These are phyloP conservation scores for Ameiurus melas DNA, from an alignment of 2,113 vertebrate species.

Conservation along the genomic window DNA sequence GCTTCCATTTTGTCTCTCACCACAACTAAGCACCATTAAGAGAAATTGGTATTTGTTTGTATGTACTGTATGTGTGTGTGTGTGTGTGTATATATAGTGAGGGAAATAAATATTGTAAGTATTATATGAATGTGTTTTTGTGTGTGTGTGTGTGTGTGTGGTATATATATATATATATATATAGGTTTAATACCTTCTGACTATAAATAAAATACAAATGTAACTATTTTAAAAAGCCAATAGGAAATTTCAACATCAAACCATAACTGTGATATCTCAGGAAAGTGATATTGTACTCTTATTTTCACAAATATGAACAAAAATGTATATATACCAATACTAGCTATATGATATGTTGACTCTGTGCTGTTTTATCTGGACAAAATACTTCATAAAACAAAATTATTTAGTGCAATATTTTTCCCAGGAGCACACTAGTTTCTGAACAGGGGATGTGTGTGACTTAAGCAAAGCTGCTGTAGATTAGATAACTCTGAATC, in stretches of 20 bases:
- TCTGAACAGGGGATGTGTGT: not conserved
- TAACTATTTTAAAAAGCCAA: not conserved
- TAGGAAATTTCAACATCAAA: too few species aligned
- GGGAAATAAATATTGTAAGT: too few species aligned
- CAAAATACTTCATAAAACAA: not conserved
- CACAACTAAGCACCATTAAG: not conserved
- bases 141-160: too few species aligned
- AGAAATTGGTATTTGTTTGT: not conserved
- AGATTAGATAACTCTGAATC: constrained; percentile 33
- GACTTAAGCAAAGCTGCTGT: constrained; percentile 27
- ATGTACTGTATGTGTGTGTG: not conserved
- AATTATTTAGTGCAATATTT: not conserved
- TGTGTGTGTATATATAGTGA: too few species aligned
- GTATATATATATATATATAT: too few species aligned
- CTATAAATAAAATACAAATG: too few species aligned
- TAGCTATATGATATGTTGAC: not conserved
- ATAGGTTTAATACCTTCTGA: not conserved
- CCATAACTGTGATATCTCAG: not conserved
- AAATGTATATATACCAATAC: not conserved
- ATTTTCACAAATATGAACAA: not conserved
- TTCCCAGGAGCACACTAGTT: not conserved
- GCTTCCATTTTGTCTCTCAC: not conserved
- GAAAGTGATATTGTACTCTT: not conserved
- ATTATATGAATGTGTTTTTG: too few species aligned
- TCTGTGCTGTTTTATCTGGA: not conserved